Conservation (phyloP, 2,113 vertebrate genomes). For the Dissostichus mawsoni region DNA sequence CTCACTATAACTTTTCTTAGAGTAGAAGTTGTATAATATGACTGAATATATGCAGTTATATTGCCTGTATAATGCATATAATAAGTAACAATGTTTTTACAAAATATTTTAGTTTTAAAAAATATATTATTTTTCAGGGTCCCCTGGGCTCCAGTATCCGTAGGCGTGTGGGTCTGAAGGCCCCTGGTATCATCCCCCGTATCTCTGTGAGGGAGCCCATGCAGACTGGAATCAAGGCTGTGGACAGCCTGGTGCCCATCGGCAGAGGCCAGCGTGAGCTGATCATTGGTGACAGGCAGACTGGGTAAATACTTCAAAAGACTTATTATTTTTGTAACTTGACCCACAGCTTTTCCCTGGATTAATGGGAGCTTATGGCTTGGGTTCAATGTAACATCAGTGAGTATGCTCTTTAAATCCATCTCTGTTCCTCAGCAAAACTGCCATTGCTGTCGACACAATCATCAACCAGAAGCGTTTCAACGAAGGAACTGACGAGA, state of each 20-base stretch:
- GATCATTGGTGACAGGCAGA: conserved; percentile 99
- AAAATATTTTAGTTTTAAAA: neutral
- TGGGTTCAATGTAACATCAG: neutral
- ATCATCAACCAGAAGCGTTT: conserved; percentile 99
- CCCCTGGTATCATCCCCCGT: conserved; percentile 97
- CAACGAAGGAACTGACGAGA: conserved; percentile 96
- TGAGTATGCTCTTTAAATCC: neutral
- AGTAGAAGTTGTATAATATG: neutral
- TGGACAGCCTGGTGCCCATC: conserved; percentile 98
- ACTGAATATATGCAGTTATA: no score
- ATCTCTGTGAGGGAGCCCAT: conserved; percentile 99
- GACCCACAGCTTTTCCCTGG: neutral
- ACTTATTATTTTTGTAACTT: neutral
- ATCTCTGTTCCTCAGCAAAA: conserved; percentile 87
- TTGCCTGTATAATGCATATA: neutral
- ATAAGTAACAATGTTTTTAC: neutral
- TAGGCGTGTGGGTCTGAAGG: conserved; percentile 96
- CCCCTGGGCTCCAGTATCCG: conserved; percentile 88
- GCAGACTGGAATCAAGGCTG: conserved; percentile 99
- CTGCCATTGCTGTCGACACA: conserved; percentile 96
- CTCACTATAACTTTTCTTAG: neutral
- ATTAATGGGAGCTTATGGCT: neutral
- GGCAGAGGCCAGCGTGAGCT: conserved; percentile 98
- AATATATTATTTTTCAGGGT: conserved; percentile 81
- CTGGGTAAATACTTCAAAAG: conserved; percentile 84